Percentiles rank a stretch among this genome's conserved stretches.
Conservation (phyloP, 2,888 invertebrate genomes). For the Yponomeuta plumbellus region DNA sequence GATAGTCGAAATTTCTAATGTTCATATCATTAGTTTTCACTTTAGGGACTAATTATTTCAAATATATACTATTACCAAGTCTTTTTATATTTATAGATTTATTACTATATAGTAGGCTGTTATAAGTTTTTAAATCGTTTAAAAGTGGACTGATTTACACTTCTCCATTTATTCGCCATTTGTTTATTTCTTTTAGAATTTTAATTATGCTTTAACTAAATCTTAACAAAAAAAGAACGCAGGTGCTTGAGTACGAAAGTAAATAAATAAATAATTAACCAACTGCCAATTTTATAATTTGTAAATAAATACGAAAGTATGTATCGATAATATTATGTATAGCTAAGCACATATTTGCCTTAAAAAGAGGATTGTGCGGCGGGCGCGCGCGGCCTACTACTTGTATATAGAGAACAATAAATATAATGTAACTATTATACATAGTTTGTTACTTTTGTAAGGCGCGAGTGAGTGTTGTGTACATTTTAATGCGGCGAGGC, state of each 20-base stretch:
- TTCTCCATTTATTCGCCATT: slow-evolving; percentile 28
- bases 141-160: slow-evolving; percentile 42
- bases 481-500: slow-evolving; percentile 45
- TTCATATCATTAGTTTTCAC: slow-evolving; percentile 76
- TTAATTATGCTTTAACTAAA: slow-evolving; percentile 58
- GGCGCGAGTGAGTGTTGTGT: slow-evolving; percentile 60
- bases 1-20: slow-evolving; percentile 71
- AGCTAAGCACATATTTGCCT: slow-evolving; percentile 60
- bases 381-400: slow-evolving; percentile 55
- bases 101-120: slow-evolving; percentile 34
- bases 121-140: slow-evolving; percentile 52
- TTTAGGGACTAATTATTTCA: slow-evolving; percentile 58
- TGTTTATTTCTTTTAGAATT: slow-evolving; percentile 38
- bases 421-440: slow-evolving; percentile 60
- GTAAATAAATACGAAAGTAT: slow-evolving; percentile 63
- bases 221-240: slow-evolving; percentile 49
- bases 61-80: slow-evolving; percentile 21
- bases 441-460: slow-evolving; percentile 70
- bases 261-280: slow-evolving; percentile 32
- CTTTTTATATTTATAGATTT: too few relatives aligned
- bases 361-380: slow-evolving; percentile 37
- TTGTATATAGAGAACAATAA: slow-evolving; percentile 71
- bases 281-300: slow-evolving; percentile 60
- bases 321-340: slow-evolving; percentile 33
- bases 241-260: slow-evolving; percentile 51